phyloP scores from a whole-genome alignment of 92 coral and sea anemone genomes.

The Pocillopora grandis region DNA sequence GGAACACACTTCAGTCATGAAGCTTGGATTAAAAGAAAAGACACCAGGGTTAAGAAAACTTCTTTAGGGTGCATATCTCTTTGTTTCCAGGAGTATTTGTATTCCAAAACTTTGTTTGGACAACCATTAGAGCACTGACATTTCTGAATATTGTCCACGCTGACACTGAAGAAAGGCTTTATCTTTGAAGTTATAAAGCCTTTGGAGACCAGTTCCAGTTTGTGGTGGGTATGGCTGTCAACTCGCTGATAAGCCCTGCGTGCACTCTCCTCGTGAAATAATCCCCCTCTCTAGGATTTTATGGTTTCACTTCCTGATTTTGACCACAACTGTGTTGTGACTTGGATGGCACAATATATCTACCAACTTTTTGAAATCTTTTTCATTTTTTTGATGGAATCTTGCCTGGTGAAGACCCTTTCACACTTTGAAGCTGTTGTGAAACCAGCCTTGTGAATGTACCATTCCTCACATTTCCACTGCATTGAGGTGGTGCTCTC shows the following conservation, averaged over 20 bases:
- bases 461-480: conserved; percentile 67
- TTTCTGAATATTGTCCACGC: too few relatives aligned
- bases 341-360: too few relatives aligned
- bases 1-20: too few relatives aligned
- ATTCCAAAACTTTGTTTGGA: conserved; percentile 56
- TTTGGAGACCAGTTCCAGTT: conserved; percentile 62
- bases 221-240: conserved; percentile 65
- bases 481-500: conserved; percentile 53
- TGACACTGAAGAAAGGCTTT: too few relatives aligned
- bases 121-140: conserved; percentile 36
- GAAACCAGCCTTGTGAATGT: conserved; percentile 55
- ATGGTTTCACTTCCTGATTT: too few relatives aligned
- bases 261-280: conserved; percentile 3
- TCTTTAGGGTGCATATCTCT: conserved; percentile 69
- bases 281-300: conserved; percentile 6
- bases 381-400: too few relatives aligned
- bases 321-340: too few relatives aligned
- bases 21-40: too few relatives aligned
- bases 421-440: conserved; percentile 2
- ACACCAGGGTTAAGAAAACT: conserved; percentile 65
- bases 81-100: conserved; percentile 81
- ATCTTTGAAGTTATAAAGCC: conserved; percentile 22
- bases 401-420: neutral
- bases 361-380: too few relatives aligned
- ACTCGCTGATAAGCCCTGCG: conserved; percentile 62